phyloP scores from a whole-genome alignment of 2,113 vertebrate genomes.

The Plectropomus leopardus region DNA sequence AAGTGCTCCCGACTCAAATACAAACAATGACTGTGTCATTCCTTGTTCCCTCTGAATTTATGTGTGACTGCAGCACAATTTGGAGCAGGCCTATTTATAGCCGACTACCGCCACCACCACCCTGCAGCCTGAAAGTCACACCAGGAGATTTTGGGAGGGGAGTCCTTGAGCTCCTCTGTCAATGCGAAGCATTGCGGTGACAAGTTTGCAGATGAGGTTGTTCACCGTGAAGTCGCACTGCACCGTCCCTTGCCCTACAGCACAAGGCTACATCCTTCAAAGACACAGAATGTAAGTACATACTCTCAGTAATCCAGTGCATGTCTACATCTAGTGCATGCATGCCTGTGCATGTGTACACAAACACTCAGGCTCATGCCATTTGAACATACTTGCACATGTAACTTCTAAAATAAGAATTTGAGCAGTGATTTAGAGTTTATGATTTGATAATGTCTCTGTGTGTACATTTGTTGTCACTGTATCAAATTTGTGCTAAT shows the following conservation, averaged over 20 bases:
- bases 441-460: not conserved
- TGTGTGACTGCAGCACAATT: slow-evolving; percentile 79
- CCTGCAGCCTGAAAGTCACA: slow-evolving; percentile 81
- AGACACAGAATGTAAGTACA: slow-evolving; percentile 20
- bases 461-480: not conserved
- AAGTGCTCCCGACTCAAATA: slow-evolving; percentile 14
- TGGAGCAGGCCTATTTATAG: slow-evolving; percentile 82
- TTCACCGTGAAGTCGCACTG: slow-evolving; percentile 73
- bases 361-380: not conserved
- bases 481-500: not conserved
- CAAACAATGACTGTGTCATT: slow-evolving; percentile 56
- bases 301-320: not conserved
- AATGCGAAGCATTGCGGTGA: slow-evolving; percentile 70
- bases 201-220: slow-evolving; percentile 78
- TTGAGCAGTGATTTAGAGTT: not conserved
- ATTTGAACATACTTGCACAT: slow-evolving; percentile 13
- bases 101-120: slow-evolving; percentile 42
- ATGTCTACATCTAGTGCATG: not conserved
- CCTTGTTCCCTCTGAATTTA: slow-evolving; percentile 62
- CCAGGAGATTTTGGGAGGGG: slow-evolving; percentile 67
- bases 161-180: slow-evolving; percentile 76
- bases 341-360: not conserved
- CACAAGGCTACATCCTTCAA: slow-evolving; percentile 43
- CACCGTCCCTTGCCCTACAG: slow-evolving; percentile 52
- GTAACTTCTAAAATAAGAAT: slow-evolving; percentile 12